phyloP scores from a whole-genome alignment of 2,113 vertebrate species.

The Phyllostomus hastatus region DNA sequence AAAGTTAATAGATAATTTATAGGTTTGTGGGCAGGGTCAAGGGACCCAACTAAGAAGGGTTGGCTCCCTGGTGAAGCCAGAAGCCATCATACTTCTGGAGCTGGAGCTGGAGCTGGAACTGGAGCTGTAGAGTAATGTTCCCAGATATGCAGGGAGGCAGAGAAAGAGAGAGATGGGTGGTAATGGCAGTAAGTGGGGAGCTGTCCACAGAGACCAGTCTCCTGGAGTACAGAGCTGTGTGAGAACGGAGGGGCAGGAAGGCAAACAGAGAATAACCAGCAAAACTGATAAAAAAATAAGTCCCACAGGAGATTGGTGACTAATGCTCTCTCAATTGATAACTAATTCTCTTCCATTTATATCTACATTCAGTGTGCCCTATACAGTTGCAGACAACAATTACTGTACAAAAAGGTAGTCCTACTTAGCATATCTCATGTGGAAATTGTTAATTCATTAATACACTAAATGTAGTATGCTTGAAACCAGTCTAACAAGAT shows the following conservation, averaged over 20 bases:
- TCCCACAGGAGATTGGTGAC: background rate
- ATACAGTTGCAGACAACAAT: background rate
- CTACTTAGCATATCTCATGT: background rate
- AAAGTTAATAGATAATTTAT: background rate
- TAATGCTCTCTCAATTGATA: background rate
- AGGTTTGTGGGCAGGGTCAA: background rate
- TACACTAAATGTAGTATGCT: background rate
- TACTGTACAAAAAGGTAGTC: background rate
- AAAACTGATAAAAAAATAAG: background rate
- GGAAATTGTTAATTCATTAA: constrained; percentile 31
- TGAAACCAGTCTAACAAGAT: constrained; percentile 11
- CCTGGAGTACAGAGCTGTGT: background rate
- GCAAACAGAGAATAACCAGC: background rate
- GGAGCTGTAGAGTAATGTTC: background rate
- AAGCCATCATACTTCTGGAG: background rate
- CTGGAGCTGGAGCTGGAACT: background rate
- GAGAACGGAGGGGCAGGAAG: background rate
- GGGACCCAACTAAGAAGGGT: background rate
- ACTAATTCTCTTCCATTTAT: background rate
- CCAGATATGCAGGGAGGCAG: background rate
- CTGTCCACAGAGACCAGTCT: background rate
- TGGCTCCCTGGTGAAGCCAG: background rate
- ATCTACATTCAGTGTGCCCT: background rate
- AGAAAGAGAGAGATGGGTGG: background rate
- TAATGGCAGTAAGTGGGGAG: background rate